Evolutionary conservation across 1,140 invertebrate species (phyloP).

Genomic region (Himalopsyche phryganea): DNA sequence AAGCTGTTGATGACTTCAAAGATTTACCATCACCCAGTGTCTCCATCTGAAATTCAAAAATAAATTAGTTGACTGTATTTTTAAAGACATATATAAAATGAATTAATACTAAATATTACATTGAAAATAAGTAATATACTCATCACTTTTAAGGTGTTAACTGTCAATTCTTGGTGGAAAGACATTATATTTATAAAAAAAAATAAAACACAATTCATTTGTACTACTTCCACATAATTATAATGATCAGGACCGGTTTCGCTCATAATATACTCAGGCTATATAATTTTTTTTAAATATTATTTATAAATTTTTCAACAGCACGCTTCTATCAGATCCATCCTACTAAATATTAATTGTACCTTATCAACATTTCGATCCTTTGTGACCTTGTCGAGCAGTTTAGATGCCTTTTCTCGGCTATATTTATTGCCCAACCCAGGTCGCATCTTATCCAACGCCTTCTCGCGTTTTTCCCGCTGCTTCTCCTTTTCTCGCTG

Average conservation of each 20-base stretch:
- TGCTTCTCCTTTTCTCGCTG: constrained; percentile 59
- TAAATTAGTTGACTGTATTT: constrained; percentile 7
- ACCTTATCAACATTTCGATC: constrained; percentile 62
- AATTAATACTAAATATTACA: too few species aligned
- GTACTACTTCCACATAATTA: too few species aligned
- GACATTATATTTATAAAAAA: too few species aligned
- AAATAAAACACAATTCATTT: background rate
- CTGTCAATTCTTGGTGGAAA: too few species aligned
- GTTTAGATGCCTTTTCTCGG: constrained; percentile 49
- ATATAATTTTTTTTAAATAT: background rate
- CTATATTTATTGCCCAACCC: constrained; percentile 57
- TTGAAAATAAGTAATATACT: too few species aligned
- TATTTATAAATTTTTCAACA: too few species aligned
- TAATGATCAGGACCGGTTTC: too few species aligned
- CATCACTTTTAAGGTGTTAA: too few species aligned
- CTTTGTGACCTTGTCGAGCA: constrained; percentile 60
- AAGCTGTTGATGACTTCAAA: constrained; percentile 75
- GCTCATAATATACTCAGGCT: background rate
- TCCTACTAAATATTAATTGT: constrained; percentile 21
- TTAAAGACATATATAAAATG: too few species aligned
- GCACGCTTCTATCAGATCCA: too few species aligned
- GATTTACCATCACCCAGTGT: constrained; percentile 52
- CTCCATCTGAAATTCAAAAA: constrained; percentile 44
- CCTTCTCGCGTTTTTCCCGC: constrained; percentile 55
- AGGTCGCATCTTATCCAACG: constrained; percentile 42